Conservation (phyloP, 2,888 invertebrate species). For the Lithosia quadra region DNA sequence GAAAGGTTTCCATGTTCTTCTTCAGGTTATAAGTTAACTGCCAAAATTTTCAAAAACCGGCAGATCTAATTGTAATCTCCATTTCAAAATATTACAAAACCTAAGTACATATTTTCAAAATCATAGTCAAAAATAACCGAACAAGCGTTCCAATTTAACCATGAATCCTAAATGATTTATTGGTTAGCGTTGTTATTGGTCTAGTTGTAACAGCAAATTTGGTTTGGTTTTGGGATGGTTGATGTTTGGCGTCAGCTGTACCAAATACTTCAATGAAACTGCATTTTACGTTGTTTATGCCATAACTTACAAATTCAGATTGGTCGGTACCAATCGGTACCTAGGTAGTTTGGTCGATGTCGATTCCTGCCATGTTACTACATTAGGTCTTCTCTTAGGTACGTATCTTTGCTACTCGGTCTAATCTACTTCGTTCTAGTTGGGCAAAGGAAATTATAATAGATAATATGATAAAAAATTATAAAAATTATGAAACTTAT, state of each 20-base stretch:
- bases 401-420: too few species aligned
- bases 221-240: slow-evolving; percentile 31
- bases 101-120: too few species aligned
- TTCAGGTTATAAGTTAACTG: not conserved
- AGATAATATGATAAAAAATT: too few species aligned
- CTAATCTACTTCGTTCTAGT: too few species aligned
- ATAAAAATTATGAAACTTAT: too few species aligned
- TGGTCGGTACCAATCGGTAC: too few species aligned
- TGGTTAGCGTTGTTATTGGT: slow-evolving; percentile 27
- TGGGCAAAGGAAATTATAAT: too few species aligned
- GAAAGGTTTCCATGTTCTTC: not conserved
- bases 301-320: not conserved
- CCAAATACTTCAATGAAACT: slow-evolving; percentile 28
- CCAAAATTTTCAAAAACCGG: too few species aligned
- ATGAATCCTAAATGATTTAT: slow-evolving; percentile 27
- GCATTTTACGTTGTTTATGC: slow-evolving; percentile 17
- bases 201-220: slow-evolving; percentile 27
- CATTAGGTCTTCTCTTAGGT: too few species aligned
- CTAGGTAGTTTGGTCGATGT: too few species aligned
- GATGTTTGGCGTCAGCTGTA: slow-evolving; percentile 27
- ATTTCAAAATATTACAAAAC: not conserved
- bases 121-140: not conserved
- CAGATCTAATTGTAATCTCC: not conserved
- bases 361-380: too few species aligned
- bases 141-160: slow-evolving; percentile 10